Evolutionary conservation across 2,797 vertebrate species (phyloP).

Genomic region (Adelosebastes latens): DNA sequence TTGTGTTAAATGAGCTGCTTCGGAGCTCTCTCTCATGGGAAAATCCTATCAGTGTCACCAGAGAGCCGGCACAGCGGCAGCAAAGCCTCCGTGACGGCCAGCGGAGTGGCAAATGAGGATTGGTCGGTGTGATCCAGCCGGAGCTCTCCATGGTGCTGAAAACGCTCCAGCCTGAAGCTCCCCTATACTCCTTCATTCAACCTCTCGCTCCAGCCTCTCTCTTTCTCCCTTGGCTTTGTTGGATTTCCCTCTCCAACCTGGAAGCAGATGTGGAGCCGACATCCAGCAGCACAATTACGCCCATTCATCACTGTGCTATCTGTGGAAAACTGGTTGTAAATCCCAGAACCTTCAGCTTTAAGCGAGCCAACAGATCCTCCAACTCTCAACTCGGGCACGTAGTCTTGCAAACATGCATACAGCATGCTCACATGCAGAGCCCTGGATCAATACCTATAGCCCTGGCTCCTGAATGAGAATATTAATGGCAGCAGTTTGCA

Average conservation of each 20-base stretch:
- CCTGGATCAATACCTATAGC: conserved; percentile 40
- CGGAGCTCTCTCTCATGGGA: conserved; percentile 57
- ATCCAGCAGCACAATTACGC: conserved; percentile 26
- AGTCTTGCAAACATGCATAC: neutral
- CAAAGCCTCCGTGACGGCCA: conserved; percentile 66
- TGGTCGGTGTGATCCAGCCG: conserved; percentile 29
- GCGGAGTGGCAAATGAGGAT: conserved; percentile 61
- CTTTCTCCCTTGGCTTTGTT: conserved; percentile 5
- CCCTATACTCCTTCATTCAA: neutral
- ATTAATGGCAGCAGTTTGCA: conserved; percentile 28
- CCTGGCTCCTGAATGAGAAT: conserved; percentile 33
- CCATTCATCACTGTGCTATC: conserved; percentile 44
- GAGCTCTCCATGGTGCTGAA: conserved; percentile 73
- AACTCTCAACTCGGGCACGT: conserved; percentile 12
- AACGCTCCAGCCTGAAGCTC: conserved; percentile 14
- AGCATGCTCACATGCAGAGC: conserved; percentile 1
- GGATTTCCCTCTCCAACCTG: conserved; percentile 15
- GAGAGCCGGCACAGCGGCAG: conserved; percentile 57
- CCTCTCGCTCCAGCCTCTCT: neutral
- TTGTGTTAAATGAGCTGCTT: conserved; percentile 67
- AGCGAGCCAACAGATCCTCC: conserved; percentile 5
- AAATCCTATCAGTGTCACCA: conserved; percentile 63
- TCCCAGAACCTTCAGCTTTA: neutral
- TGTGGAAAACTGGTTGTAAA: conserved; percentile 15
- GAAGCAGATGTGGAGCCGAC: conserved; percentile 23